phyloP scores from a whole-genome alignment of 2,888 invertebrate species.

The Xestia rhomboidea region DNA sequence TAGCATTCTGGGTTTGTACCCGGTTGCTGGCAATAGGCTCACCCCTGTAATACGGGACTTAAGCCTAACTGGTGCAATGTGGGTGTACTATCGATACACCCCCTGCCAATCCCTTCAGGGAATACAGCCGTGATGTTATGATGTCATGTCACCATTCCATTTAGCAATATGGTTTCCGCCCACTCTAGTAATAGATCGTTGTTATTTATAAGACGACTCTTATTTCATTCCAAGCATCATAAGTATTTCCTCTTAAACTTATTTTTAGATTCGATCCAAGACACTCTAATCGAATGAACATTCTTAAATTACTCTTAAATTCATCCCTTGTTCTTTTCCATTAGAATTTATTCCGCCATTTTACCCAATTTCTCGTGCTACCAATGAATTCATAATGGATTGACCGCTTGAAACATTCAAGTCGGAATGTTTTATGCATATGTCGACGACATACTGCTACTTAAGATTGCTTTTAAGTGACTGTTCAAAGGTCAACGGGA shows the following conservation, averaged over 20 bases:
- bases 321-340: conserved; percentile 27
- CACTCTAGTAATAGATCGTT: background rate
- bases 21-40: background rate
- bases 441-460: conserved; percentile 25
- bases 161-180: background rate
- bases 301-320: conserved; percentile 32
- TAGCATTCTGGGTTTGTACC: background rate
- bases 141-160: background rate
- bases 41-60: background rate
- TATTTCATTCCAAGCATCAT: background rate
- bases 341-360: conserved; percentile 38
- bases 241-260: conserved; percentile 27
- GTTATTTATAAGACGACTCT: background rate
- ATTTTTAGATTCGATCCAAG: conserved; percentile 13
- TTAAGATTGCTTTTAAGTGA: conserved; percentile 46
- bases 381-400: conserved; percentile 53
- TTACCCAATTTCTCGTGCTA: conserved; percentile 29
- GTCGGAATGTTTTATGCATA: conserved; percentile 36
- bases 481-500: conserved; percentile 3
- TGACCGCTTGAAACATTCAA: conserved; percentile 34
- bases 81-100: background rate
- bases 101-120: background rate
- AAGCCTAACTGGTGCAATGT: background rate
- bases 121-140: background rate
- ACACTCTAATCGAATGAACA: conserved; percentile 38